phyloP scores from a whole-genome alignment of 2,113 vertebrate species.

The Mobula birostris region DNA sequence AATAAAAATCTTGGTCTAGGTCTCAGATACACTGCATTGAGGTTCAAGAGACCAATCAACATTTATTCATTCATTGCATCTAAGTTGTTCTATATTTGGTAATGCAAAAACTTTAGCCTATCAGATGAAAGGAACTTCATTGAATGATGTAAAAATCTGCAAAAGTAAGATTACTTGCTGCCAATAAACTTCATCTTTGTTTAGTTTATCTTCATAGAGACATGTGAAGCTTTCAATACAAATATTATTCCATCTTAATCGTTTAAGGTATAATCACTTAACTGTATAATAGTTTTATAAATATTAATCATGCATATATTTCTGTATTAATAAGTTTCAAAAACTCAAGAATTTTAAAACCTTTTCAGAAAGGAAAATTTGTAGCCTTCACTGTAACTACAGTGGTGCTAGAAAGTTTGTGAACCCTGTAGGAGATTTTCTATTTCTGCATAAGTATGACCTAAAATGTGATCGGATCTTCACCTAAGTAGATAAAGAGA shows the following conservation, averaged over 20 bases:
- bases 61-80: not conserved
- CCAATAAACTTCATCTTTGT: not conserved
- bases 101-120: not conserved
- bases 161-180: not conserved
- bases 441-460: too few species aligned
- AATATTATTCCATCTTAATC: not conserved
- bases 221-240: not conserved
- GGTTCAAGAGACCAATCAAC: not conserved
- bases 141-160: not conserved
- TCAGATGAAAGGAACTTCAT: not conserved
- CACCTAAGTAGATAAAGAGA: too few species aligned
- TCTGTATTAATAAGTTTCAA: not conserved
- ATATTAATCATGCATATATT: not conserved
- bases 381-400: not conserved
- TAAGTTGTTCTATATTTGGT: not conserved
- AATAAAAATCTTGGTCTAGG: not conserved
- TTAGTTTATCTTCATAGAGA: not conserved
- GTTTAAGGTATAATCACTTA: not conserved
- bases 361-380: too few species aligned
- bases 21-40: not conserved
- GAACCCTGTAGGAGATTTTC: too few species aligned
- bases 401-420: too few species aligned
- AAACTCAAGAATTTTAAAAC: not conserved
- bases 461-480: too few species aligned
- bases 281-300: not conserved